A percentile compares a stretch with the other conserved stretches of the same genome.
These are phyloP conservation scores for Telmatochromis bifrenatus DNA, from an alignment of 2,113 vertebrate species.

Conservation along the genomic window DNA sequence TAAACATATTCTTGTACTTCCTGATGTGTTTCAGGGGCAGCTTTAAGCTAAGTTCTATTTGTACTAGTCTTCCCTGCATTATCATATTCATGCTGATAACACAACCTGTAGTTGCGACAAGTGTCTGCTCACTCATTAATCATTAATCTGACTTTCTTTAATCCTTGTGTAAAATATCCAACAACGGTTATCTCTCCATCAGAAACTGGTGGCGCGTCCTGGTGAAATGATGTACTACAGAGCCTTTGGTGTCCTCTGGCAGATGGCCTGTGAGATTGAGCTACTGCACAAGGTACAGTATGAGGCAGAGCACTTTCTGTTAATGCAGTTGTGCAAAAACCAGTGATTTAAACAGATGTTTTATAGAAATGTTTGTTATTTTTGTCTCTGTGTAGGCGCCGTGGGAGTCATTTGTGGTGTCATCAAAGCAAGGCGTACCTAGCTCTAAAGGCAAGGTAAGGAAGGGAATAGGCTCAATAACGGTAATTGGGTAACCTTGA, in stretches of 20 bases:
- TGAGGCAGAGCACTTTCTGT: not conserved
- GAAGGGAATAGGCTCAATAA: not conserved
- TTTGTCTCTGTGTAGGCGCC: slow-evolving; percentile 72
- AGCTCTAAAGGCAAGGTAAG: slow-evolving; percentile 68
- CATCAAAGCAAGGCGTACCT: slow-evolving; percentile 24
- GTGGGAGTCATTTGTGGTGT: slow-evolving; percentile 76
- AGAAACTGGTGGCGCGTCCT: slow-evolving; percentile 77
- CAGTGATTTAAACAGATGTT: not conserved
- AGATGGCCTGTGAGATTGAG: slow-evolving; percentile 84
- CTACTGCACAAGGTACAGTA: slow-evolving; percentile 80
- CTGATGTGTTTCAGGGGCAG: not conserved
- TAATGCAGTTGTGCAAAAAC: not conserved
- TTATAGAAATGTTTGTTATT: not conserved
- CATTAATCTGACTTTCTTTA: not conserved
- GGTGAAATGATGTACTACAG: slow-evolving; percentile 70
- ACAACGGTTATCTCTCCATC: not conserved
- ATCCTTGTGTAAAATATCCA: not conserved
- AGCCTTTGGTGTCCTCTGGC: slow-evolving; percentile 76
- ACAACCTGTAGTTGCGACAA: not conserved
- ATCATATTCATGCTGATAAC: not conserved
- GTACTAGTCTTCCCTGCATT: not conserved
- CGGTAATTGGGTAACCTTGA: not conserved
- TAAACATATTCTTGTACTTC: not conserved
- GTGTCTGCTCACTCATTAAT: not conserved
- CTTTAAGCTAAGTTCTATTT: not conserved